A percentile compares a stretch with the other conserved stretches of the same genome.
Conservation (phyloP, 2,113 vertebrate genomes). For the Todiramphus chloris region DNA sequence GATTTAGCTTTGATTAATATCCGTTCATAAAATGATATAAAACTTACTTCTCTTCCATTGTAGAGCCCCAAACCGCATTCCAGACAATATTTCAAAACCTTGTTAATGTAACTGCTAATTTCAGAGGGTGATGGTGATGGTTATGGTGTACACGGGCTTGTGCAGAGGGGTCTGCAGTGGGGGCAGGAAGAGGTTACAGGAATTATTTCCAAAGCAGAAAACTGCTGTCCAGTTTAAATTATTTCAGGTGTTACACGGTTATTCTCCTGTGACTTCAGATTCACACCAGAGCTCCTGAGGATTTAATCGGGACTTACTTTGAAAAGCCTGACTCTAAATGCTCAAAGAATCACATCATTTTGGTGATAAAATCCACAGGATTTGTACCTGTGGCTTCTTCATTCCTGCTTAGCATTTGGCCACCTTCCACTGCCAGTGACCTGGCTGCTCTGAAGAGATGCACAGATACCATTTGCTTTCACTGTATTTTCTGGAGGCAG, state of each 20-base stretch:
- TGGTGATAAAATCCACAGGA: neutral
- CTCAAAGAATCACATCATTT: neutral
- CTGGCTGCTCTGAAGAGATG: neutral
- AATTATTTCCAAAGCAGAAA: slow-evolving; percentile 52
- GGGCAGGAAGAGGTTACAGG: slow-evolving; percentile 38
- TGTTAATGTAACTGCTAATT: slow-evolving; percentile 59
- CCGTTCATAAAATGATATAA: slow-evolving; percentile 55
- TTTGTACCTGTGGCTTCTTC: neutral
- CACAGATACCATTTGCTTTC: neutral
- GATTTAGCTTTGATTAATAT: slow-evolving; percentile 63
- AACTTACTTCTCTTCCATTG: slow-evolving; percentile 44
- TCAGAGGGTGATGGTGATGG: slow-evolving; percentile 12
- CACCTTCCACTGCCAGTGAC: neutral
- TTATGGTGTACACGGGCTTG: neutral
- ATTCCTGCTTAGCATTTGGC: neutral
- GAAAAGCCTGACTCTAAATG: neutral
- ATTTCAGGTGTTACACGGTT: neutral
- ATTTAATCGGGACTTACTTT: neutral
- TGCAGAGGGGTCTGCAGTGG: neutral
- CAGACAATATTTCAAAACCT: slow-evolving; percentile 55
- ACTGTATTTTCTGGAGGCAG: slow-evolving; percentile 9
- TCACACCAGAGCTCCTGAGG: neutral
- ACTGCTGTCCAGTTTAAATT: neutral
- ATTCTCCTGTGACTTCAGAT: neutral
- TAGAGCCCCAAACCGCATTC: neutral